Evolutionary conservation across 2,113 vertebrate species (phyloP).

Genomic region (Tringa solitaria): DNA sequence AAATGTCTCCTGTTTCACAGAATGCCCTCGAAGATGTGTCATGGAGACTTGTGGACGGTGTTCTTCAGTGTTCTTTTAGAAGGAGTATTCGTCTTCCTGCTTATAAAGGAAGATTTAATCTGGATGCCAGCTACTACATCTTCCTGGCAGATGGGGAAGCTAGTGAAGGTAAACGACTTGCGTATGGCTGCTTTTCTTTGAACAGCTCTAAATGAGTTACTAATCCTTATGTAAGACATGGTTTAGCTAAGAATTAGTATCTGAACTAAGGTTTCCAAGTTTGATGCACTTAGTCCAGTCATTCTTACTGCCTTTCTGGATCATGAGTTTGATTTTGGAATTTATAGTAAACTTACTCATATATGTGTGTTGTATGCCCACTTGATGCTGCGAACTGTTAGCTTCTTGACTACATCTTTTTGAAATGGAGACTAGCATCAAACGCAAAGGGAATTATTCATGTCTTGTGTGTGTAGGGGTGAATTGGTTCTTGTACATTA

Average conservation of each 20-base stretch:
- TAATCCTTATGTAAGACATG: not conserved
- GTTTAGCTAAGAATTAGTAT: not conserved
- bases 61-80: conserved; percentile 85
- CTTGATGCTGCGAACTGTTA: not conserved
- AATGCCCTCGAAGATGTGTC: conserved; percentile 71
- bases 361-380: not conserved
- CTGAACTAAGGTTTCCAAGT: not conserved
- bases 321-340: not conserved
- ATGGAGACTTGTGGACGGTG: conserved; percentile 79
- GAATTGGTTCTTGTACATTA: not conserved
- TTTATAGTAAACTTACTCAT: not conserved
- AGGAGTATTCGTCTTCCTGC: conserved; percentile 70
- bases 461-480: accelerated
- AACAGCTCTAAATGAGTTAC: not conserved
- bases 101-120: conserved; percentile 70
- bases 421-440: not conserved
- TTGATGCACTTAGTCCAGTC: not conserved
- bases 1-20: conserved; percentile 61
- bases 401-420: not conserved
- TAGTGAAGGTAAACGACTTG: conserved; percentile 68
- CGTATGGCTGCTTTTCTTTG: not conserved
- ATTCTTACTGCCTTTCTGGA: not conserved
- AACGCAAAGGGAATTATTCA: not conserved
- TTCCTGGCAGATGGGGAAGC: conserved; percentile 82
- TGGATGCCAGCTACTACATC: conserved; percentile 82